These are phyloP conservation scores for Nasonia giraulti DNA, from an alignment of 1,140 invertebrate genomes.

Conservation along the genomic window DNA sequence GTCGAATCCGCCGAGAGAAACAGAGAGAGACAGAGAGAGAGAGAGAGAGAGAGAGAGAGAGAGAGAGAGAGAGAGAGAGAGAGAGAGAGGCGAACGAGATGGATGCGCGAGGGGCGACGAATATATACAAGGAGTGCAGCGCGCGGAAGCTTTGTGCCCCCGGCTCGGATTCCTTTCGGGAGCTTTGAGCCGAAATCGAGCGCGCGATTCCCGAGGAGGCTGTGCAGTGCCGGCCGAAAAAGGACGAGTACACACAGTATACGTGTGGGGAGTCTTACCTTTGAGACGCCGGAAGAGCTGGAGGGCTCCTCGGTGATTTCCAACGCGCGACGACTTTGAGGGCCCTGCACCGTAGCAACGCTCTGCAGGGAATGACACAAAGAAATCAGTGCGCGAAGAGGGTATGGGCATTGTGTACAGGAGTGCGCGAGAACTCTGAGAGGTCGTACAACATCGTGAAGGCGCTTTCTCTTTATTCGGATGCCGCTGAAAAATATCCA, in stretches of 20 bases:
- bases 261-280: slow-evolving; percentile 57
- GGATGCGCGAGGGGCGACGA: background rate
- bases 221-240: background rate
- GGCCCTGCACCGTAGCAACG: slow-evolving; percentile 33
- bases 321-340: slow-evolving; percentile 53
- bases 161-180: background rate
- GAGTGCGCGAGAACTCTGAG: too few relatives aligned
- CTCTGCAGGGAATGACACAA: slow-evolving; percentile 47
- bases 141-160: background rate
- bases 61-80: background rate
- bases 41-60: background rate
- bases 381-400: slow-evolving; percentile 37
- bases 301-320: slow-evolving; percentile 50
- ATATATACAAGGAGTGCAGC: background rate
- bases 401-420: too few relatives aligned
- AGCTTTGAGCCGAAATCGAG: slow-evolving; percentile 49
- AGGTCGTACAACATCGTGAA: too few relatives aligned
- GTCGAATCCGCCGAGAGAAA: background rate
- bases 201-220: slow-evolving; percentile 35
- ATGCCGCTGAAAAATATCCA: too few relatives aligned
- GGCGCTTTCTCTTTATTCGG: too few relatives aligned
- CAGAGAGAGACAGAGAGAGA: too few relatives aligned
- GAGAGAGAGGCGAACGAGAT: background rate
- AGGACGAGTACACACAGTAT: slow-evolving; percentile 27
- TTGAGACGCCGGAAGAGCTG: slow-evolving; percentile 42